phyloP scores from a whole-genome alignment of 2,888 invertebrate genomes.

The Melipona bicolor region DNA sequence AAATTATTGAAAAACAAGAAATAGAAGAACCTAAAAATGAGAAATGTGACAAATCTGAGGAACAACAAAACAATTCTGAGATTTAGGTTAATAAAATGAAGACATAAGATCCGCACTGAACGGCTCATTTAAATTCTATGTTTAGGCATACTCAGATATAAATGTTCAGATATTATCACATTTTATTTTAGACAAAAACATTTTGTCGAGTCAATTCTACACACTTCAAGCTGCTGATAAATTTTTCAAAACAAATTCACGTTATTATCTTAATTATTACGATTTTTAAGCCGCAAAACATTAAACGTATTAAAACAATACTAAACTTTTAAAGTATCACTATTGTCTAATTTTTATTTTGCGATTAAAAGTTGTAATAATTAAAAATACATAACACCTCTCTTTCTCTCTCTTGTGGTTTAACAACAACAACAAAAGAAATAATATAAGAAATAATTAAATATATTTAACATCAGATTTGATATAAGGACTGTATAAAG shows the following conservation, averaged over 20 bases:
- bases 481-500: conserved; percentile 8
- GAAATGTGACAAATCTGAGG: conserved; percentile 70
- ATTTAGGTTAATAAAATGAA: conserved; percentile 77
- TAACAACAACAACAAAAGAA: background rate
- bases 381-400: background rate
- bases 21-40: conserved; percentile 62
- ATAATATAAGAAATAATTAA: background rate
- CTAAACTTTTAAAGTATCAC: background rate
- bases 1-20: conserved; percentile 10
- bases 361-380: conserved; percentile 18
- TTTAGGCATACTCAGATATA: conserved; percentile 71
- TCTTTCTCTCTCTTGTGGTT: background rate
- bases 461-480: background rate
- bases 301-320: conserved; percentile 17
- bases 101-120: conserved; percentile 73
- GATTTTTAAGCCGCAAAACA: conserved; percentile 13
- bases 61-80: conserved; percentile 77
- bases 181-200: conserved; percentile 48
- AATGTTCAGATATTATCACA: conserved; percentile 61
- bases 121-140: conserved; percentile 61
- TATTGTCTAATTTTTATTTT: conserved; percentile 19
- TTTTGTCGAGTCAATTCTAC: conserved; percentile 33
- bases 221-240: conserved; percentile 29
- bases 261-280: conserved; percentile 24
- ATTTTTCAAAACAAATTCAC: conserved; percentile 18